A percentile compares a stretch with the other conserved stretches of the same genome.
Evolutionary conservation across 1,140 invertebrate species (phyloP).

Genomic region (Conopomorpha cramerella): DNA sequence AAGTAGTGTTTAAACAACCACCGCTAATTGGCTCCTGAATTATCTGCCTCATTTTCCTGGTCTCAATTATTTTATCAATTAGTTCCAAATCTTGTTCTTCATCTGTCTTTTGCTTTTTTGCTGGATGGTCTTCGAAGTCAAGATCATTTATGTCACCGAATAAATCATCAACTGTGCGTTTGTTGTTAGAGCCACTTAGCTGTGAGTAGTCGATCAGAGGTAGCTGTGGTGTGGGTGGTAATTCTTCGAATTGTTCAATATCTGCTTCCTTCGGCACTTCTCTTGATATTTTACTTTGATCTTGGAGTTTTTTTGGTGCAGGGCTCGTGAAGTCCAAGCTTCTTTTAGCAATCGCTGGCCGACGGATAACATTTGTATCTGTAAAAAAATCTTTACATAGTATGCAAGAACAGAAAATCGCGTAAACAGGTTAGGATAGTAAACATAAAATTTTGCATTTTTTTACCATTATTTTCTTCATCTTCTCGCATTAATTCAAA

Average conservation of each 20-base stretch:
- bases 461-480: conserved; percentile 51
- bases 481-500: conserved; percentile 69
- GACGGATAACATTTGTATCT: conserved; percentile 23
- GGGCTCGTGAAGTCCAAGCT: conserved; percentile 51
- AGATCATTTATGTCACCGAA: conserved; percentile 74
- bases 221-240: conserved; percentile 10
- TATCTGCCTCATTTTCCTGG: conserved; percentile 55
- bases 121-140: conserved; percentile 49
- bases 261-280: too few relatives aligned
- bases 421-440: too few relatives aligned
- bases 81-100: conserved; percentile 63
- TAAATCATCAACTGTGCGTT: conserved; percentile 67
- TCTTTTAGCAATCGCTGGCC: conserved; percentile 31
- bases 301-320: conserved; percentile 15
- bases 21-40: conserved; percentile 17
- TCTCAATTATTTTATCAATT: conserved; percentile 68
- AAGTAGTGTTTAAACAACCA: conserved; percentile 13
- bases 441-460: conserved; percentile 4
- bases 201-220: conserved; percentile 16
- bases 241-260: too few relatives aligned
- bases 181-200: conserved; percentile 29
- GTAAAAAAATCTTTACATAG: conserved; percentile 16
- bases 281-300: too few relatives aligned
- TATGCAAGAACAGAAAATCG: too few relatives aligned
- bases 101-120: conserved; percentile 59